Evolutionary conservation across 1,140 invertebrate genomes (phyloP).

Genomic region (Apolygus lucorum): DNA sequence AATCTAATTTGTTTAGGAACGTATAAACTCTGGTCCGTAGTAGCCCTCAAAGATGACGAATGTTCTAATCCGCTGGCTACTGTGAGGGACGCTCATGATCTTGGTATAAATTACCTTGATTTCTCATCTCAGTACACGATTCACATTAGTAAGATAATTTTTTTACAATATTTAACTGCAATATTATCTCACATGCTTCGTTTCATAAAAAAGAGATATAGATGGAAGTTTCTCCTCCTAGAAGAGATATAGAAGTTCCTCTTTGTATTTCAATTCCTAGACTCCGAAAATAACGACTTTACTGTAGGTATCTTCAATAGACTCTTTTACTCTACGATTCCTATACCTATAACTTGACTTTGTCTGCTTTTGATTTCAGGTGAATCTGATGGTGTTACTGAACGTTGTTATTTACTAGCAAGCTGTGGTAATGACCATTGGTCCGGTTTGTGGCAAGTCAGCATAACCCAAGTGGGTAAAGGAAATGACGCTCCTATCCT

Average conservation of each 20-base stretch:
- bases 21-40: slow-evolving; percentile 30
- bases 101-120: slow-evolving; percentile 59
- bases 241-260: neutral
- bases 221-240: no score
- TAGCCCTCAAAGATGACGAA: slow-evolving; percentile 19
- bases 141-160: slow-evolving; percentile 12
- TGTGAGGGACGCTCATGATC: slow-evolving; percentile 59
- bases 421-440: slow-evolving; percentile 62
- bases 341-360: no score
- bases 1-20: no score
- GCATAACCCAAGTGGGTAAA: slow-evolving; percentile 10
- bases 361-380: slow-evolving; percentile 30
- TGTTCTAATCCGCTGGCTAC: neutral
- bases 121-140: slow-evolving; percentile 39
- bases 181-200: no score
- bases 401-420: slow-evolving; percentile 49
- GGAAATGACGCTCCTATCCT: slow-evolving; percentile 4
- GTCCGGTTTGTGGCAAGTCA: slow-evolving; percentile 65
- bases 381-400: slow-evolving; percentile 22
- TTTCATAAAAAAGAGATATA: no score
- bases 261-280: no score
- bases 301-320: no score
- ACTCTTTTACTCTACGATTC: no score
- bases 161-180: no score
- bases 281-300: no score